Percentiles rank a stretch among this genome's conserved stretches.
Conservation (phyloP, 2,888 invertebrate genomes). For the Leucoptera coffeella region DNA sequence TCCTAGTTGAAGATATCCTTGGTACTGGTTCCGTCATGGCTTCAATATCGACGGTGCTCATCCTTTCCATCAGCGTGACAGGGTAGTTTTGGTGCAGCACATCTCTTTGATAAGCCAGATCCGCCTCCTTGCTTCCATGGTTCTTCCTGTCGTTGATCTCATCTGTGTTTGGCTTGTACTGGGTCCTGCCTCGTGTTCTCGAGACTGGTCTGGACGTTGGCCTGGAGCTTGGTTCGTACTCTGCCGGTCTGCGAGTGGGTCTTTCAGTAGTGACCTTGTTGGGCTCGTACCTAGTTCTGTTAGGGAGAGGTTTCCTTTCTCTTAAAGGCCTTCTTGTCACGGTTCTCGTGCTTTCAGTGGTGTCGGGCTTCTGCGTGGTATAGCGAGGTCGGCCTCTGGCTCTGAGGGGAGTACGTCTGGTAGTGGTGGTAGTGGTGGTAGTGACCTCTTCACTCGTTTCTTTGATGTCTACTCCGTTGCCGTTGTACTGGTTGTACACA, state of each 20-base stretch:
- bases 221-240: constrained; percentile 25
- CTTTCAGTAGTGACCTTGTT: constrained; percentile 34
- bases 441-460: constrained; percentile 10
- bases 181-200: constrained; percentile 45
- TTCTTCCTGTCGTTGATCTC: constrained; percentile 21
- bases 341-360: constrained; percentile 30
- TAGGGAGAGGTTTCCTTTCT: constrained; percentile 40
- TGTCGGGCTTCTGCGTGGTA: constrained; percentile 16
- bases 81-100: constrained; percentile 60
- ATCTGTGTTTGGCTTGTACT: constrained; percentile 33
- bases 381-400: constrained; percentile 33
- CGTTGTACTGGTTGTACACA: constrained; percentile 19
- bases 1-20: constrained; percentile 15
- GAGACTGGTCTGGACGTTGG: constrained; percentile 22
- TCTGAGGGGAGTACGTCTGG: constrained; percentile 23
- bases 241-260: constrained; percentile 16
- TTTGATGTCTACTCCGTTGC: constrained; percentile 14
- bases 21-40: constrained; percentile 32
- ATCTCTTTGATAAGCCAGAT: constrained; percentile 57
- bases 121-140: constrained; percentile 18
- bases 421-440: constrained; percentile 18
- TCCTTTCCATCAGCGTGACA: constrained; percentile 44
- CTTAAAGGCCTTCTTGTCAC: constrained; percentile 44
- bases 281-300: constrained; percentile 26
- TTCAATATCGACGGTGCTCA: constrained; percentile 40